Conservation (phyloP, 2,888 invertebrate genomes). For the Ernsta delagoae region DNA sequence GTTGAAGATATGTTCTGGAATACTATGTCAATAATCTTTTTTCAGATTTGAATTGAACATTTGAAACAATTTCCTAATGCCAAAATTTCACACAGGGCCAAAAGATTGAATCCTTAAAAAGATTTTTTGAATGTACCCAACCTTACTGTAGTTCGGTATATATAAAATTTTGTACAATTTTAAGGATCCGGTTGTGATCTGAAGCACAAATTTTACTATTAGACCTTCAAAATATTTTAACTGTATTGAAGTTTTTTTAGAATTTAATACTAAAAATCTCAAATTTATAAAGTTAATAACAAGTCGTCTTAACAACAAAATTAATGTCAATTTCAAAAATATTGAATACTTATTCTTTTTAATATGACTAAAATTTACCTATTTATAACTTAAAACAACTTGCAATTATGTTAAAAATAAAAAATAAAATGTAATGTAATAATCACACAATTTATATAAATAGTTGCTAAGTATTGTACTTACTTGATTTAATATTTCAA, state of each 20-base stretch:
- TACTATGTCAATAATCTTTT: too few relatives aligned
- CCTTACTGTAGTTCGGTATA: neutral
- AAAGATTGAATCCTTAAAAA: neutral
- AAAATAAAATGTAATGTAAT: neutral
- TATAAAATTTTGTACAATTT: neutral
- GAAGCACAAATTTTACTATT: constrained; percentile 52
- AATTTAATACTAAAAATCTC: neutral
- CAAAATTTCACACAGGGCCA: neutral
- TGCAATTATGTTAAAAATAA: neutral
- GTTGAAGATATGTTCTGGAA: too few relatives aligned
- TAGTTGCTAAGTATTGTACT: neutral
- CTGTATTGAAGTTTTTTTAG: neutral
- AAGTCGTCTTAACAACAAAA: neutral
- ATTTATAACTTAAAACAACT: neutral
- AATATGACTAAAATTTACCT: neutral
- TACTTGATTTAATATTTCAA: neutral
- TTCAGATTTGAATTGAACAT: too few relatives aligned
- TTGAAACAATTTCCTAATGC: neutral
- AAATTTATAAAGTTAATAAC: neutral
- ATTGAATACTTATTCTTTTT: neutral
- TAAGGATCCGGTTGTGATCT: constrained; percentile 54
- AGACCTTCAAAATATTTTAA: constrained; percentile 7
- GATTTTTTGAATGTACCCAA: neutral
- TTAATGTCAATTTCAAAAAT: neutral
- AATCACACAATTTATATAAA: neutral